Evolutionary conservation across 2,113 vertebrate genomes (phyloP), one percentile per base, ranked within the genome.

Genomic region (Tragelaphus scriptus): DNA sequence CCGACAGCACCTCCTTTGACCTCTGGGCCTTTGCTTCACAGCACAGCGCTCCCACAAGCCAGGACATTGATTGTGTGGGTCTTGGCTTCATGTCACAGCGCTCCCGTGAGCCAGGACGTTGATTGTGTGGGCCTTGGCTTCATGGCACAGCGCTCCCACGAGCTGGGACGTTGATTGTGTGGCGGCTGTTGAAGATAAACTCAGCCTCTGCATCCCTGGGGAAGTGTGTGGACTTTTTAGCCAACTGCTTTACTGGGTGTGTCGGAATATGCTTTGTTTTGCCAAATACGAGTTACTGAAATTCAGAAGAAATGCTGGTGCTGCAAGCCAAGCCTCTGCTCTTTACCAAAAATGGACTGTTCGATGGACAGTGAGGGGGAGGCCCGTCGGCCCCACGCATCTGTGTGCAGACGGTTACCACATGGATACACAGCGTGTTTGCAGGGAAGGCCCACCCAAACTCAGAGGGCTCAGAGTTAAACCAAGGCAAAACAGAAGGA

Each of bases 311-410:
- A 90, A 80, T 44, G 23, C 25, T 53, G 58, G 32, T 40, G 44
- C 58, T 92, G 7, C 81, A 90, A 19, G 93, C 58, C 49, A 44
- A 49, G 63, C 79, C 91, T 89, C 53, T 87, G 68, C 79, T 59
- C 5, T 85, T 96, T 97, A 97, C 97, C 87, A 94, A 97, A 97
- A 94, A 82, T 92, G 95, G 96, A 86, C 58, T 58, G 85, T 91
- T 75, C 82, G 61, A 55, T 49, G 75, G 68, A 56, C 32, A 1
- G 26, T 7, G 68, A 58, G 40, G 40, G 51, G 91, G 55, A 19
- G 93, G 71, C 91, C 77, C 44, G 81, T 53, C 61, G 30, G 56
- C 71, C 51, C 47, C 58, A 5, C 23, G 36, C 77, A 1, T 58
- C 53, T 84, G 84, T 51, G 6, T 88, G 77, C 49, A 82, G 88